Evolutionary conservation across 2,797 vertebrate genomes (phyloP).

Genomic region (Dendrocincla tyrannina): DNA sequence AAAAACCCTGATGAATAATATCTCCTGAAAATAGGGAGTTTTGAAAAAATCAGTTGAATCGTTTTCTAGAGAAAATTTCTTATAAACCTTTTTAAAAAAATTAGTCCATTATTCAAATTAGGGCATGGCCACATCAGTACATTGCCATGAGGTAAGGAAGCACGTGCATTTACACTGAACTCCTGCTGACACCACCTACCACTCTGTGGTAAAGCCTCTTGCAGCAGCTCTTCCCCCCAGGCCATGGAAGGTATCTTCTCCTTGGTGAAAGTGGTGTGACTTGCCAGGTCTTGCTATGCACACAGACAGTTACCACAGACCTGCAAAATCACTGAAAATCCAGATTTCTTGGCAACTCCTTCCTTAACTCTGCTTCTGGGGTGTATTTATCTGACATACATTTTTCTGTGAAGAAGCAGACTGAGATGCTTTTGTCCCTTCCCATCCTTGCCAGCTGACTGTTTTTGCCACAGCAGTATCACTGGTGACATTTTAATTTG

Average conservation of each 20-base stretch:
- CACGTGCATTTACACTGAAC: background rate
- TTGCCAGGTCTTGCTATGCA: background rate
- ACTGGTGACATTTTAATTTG: background rate
- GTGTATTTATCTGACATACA: background rate
- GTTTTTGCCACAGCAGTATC: background rate
- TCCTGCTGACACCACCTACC: background rate
- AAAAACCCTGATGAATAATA: background rate
- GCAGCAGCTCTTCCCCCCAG: background rate
- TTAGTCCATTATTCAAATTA: background rate
- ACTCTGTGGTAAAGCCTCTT: background rate
- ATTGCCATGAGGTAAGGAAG: background rate
- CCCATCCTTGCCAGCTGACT: background rate
- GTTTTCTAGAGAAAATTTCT: background rate
- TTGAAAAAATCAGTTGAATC: fast-evolving
- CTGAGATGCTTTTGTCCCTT: background rate
- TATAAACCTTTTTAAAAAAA: background rate
- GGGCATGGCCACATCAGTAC: background rate
- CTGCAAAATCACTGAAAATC: background rate
- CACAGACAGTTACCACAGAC: background rate
- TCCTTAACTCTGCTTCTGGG: background rate
- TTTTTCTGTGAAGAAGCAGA: background rate
- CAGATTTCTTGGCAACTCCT: background rate
- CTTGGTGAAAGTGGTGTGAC: background rate
- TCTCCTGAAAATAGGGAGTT: background rate
- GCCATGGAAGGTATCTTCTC: background rate